phyloP scores from a whole-genome alignment of 2,888 invertebrate genomes.

The Aphodius sticticus region DNA sequence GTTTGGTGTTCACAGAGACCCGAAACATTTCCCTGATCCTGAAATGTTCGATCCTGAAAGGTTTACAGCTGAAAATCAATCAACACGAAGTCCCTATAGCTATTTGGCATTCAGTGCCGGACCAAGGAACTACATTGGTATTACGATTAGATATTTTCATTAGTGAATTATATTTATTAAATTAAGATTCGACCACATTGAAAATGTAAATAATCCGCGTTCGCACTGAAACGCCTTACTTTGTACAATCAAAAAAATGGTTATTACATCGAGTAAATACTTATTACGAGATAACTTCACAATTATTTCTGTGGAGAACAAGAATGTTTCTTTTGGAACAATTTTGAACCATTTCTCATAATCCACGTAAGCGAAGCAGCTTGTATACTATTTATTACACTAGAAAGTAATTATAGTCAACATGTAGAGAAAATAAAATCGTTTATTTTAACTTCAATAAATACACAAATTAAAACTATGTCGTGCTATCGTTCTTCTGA shows the following conservation, averaged over 20 bases:
- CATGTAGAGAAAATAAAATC: background rate
- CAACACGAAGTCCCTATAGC: slow-evolving; percentile 49
- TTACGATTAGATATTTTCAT: background rate
- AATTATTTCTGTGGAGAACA: too few relatives aligned
- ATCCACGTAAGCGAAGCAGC: too few relatives aligned
- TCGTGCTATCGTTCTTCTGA: background rate
- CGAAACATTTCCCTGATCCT: slow-evolving; percentile 58
- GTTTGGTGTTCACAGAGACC: slow-evolving; percentile 57
- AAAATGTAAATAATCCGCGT: slow-evolving; percentile 63
- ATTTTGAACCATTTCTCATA: too few relatives aligned
- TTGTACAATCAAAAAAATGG: too few relatives aligned
- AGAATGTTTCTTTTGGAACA: too few relatives aligned
- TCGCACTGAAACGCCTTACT: too few relatives aligned
- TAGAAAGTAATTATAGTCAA: too few relatives aligned
- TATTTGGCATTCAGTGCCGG: slow-evolving; percentile 54
- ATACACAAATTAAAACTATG: background rate
- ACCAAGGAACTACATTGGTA: slow-evolving; percentile 49
- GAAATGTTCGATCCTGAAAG: slow-evolving; percentile 54
- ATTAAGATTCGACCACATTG: slow-evolving; percentile 59
- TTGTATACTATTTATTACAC: too few relatives aligned
- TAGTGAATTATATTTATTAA: background rate
- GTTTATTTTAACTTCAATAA: background rate
- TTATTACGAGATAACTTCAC: too few relatives aligned
- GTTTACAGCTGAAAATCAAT: slow-evolving; percentile 50
- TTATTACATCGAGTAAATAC: too few relatives aligned